Evolutionary conservation across 92 coral and sea anemone genomes (phyloP), one percentile per base, ranked within the genome.

Genomic region (Bergia puertoricense): DNA sequence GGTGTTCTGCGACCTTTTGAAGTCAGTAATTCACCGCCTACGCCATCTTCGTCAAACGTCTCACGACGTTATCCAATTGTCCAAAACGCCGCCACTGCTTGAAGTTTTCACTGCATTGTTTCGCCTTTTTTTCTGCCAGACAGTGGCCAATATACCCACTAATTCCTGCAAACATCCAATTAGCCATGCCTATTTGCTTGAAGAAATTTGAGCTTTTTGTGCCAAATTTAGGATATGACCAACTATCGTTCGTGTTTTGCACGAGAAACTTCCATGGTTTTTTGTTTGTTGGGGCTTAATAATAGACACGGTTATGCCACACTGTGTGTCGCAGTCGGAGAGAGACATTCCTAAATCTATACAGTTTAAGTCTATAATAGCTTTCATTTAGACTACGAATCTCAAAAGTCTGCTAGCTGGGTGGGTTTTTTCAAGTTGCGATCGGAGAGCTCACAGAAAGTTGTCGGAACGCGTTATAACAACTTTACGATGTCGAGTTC

Each of bases 391-490:
- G 14, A 73, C 72, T n/a, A 46, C 79, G 86, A 48, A 84, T 69
- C 20, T 43, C 14, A 22, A 36, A 45, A 83, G 37, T 67, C 20
- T 68, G 13, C 13, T 46, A 71, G 45, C 8, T 84, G 87, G 87
- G 87, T 84, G 87, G 87, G 69, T 62, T 44, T 6, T 84, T 84
- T 84, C 79, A 71, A 43, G 79, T 84, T 48, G 87, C 36, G 87
- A 66, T 16, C 36, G 5, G 4, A 67, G 39, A 59, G 3, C 38
- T 11, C 87, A 50, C 54, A 68, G 45, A 30, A 14, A 45, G 69
- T 6, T 39, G 65, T 20, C 44, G 45, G 30, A 45, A 44, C 59
- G 18, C 10, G 14, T 9, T 11, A 1, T 14, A 45, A 71, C 10
- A 71, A 69, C 74, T 23, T 71, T 15, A 2, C 79, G 68, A 30